These are phyloP conservation scores for Sphinx pinastri DNA, from an alignment of 2,888 invertebrate genomes.

Conservation along the genomic window DNA sequence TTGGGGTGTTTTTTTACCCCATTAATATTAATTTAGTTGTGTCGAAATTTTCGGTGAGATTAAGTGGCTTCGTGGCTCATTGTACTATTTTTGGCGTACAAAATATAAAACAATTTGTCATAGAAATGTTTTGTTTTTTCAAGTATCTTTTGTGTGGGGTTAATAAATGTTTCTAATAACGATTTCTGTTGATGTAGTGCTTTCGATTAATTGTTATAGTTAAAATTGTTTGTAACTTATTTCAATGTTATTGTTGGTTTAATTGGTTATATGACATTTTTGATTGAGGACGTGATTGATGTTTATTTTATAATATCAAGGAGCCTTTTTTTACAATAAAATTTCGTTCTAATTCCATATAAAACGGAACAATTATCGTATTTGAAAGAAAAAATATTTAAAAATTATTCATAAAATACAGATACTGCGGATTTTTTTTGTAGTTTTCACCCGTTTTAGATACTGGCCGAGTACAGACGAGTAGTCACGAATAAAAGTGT, in stretches of 20 bases:
- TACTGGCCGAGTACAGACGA: no score
- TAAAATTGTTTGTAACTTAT: slow-evolving; percentile 15
- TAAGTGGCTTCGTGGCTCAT: slow-evolving; percentile 46
- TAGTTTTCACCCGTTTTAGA: no score
- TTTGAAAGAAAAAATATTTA: no score
- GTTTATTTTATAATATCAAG: neutral
- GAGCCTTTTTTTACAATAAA: no score
- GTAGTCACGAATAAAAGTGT: no score
- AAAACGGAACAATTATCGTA: no score
- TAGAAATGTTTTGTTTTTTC: slow-evolving; percentile 53
- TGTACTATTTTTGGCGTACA: slow-evolving; percentile 64
- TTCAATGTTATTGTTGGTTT: neutral
- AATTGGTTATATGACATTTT: neutral
- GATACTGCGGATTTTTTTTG: no score
- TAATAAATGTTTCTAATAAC: slow-evolving; percentile 9
- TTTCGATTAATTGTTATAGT: slow-evolving; percentile 25
- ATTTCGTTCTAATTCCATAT: no score
- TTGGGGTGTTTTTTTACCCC: slow-evolving; percentile 53
- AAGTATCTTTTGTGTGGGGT: slow-evolving; percentile 17
- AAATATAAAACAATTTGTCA: slow-evolving; percentile 60
- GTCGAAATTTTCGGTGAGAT: slow-evolving; percentile 69
- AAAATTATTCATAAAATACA: no score
- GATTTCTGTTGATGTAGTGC: slow-evolving; percentile 16
- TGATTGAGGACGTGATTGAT: neutral
- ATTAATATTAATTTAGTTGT: slow-evolving; percentile 60